Conservation (phyloP, 1,140 invertebrate genomes). For the Euwallacea fornicatus region DNA sequence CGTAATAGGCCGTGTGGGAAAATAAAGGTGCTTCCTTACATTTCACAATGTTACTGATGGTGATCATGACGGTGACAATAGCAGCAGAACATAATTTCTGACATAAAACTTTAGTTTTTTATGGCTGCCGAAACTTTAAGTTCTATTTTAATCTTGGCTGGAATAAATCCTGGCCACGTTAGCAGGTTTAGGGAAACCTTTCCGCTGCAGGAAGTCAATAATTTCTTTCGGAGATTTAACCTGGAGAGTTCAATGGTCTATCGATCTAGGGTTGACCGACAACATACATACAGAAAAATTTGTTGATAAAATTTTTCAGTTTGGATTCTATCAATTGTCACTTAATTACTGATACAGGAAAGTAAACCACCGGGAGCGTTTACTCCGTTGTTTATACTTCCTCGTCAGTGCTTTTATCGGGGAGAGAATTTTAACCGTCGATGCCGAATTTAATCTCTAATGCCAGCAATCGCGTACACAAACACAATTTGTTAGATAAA, state of each 20-base stretch:
- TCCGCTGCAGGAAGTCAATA: slow-evolving; percentile 25
- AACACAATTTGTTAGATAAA: slow-evolving; percentile 37
- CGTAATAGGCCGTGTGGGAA: slow-evolving; percentile 14
- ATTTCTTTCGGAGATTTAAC: slow-evolving; percentile 33
- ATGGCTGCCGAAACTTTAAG: too few relatives aligned
- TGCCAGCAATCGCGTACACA: slow-evolving; percentile 29
- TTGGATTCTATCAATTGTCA: neutral
- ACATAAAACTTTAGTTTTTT: too few relatives aligned
- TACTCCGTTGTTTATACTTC: slow-evolving; percentile 9
- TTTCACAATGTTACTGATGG: too few relatives aligned
- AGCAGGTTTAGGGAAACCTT: slow-evolving; percentile 24
- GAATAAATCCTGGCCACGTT: slow-evolving; percentile 24
- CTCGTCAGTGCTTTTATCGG: neutral
- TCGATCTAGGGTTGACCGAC: slow-evolving; percentile 15
- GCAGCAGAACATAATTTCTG: too few relatives aligned
- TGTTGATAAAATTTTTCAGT: neutral
- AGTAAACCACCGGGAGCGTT: slow-evolving; percentile 1
- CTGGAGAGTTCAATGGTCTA: slow-evolving; percentile 30
- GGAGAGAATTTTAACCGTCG: slow-evolving; percentile 16
- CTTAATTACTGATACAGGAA: slow-evolving; percentile 2
- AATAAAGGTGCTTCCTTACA: neutral
- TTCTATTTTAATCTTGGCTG: neutral
- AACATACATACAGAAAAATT: neutral
- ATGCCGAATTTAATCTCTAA: slow-evolving; percentile 30
- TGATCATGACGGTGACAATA: too few relatives aligned